Base-by-base conservation (phyloP, 2,888 invertebrate species). In the Sylvicola cinctus region DNA sequence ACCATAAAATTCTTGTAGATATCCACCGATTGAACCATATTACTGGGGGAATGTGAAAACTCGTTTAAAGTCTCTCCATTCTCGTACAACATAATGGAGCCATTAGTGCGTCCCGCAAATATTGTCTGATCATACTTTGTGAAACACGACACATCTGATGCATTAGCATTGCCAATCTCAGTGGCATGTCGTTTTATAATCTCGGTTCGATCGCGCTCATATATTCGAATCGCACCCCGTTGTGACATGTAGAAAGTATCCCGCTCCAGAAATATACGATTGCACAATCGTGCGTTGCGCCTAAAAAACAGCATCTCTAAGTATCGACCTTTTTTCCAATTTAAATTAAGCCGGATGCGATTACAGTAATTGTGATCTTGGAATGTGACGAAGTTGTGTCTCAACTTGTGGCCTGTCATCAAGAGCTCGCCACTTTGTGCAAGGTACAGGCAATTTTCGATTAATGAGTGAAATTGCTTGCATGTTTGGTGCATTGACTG, bases 291-390 rank as follows among this genome's bases (percentile, higher is more conserved):
- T 29, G 49, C 49, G 4, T 46, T 47, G 32, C 60, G 56, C 31
- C 57, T 56, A 35, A 62, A 56, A 29, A 62, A 50, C 11, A 55
- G 46, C 20, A 50, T 52, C 40, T 64, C 64, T 11, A 50, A 46
- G 43, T 65, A 71, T 32, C 51, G 51, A 2, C 68, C 70, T 31
- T 50, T 52, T n/a, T 55, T 45, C 70, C 70, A 71, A 44, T 70
- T 69, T n/a, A 53, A 55, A 49, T 46, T 57, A 49, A 48, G 51
- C 49, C 42, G 53, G 41, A 45, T 48, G 32, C 45, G 53, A 43
- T 45, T 59, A 23, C 40, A 53, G 38, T 44, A 51, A 17, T 47
- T 52, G 29, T 46, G 49, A 46, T 46, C 51, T 2, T 41, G 40
- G 31, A 41, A 43, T 23, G 54, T 55, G 37, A 41, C 38, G 40